These are phyloP conservation scores for Heterochromis multidens DNA, from an alignment of 2,113 vertebrate species.

Conservation along the genomic window DNA sequence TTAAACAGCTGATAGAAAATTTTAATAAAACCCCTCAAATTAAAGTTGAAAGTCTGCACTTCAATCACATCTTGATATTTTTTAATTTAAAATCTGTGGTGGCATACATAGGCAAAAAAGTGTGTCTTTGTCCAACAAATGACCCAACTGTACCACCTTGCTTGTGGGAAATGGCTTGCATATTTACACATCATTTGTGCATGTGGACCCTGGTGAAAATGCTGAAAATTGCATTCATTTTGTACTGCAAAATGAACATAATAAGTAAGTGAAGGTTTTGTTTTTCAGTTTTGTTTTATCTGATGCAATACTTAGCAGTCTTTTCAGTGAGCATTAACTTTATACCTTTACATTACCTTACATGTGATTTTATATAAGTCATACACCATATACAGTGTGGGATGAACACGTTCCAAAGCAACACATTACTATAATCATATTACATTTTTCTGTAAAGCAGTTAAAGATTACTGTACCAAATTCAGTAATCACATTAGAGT, in stretches of 20 bases:
- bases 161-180: not conserved
- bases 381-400: too few species aligned
- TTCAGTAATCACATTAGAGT: not conserved
- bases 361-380: too few species aligned
- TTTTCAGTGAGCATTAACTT: too few species aligned
- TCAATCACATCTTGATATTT: not conserved
- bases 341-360: too few species aligned
- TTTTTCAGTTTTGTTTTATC: not conserved
- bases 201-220: too few species aligned
- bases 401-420: too few species aligned
- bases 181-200: too few species aligned
- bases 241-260: not conserved
- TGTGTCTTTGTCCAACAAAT: not conserved
- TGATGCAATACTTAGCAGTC: not conserved
- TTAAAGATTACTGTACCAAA: not conserved
- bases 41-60: not conserved
- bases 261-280: rapidly evolving
- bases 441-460: not conserved
- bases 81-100: not conserved
- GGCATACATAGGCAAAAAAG: not conserved
- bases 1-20: not conserved
- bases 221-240: not conserved
- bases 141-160: not conserved
- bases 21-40: rapidly evolving
- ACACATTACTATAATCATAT: not conserved